Evolutionary conservation across 2,113 vertebrate genomes (phyloP), one percentile per base, ranked within the genome.

Genomic region (Odocoileus virginianus): DNA sequence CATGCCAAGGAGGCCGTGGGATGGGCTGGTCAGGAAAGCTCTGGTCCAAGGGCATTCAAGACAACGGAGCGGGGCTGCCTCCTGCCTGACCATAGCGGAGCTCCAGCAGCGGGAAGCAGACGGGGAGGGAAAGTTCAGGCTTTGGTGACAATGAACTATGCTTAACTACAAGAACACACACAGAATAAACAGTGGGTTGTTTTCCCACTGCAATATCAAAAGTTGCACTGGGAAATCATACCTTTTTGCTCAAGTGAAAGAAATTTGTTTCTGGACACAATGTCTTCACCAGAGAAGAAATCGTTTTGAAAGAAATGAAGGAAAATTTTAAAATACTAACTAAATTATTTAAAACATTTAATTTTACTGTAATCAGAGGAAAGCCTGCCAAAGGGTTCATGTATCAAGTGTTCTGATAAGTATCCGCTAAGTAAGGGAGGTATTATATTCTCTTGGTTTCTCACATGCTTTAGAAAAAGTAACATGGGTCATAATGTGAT

Each of bases 191-290:
- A 91, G 7, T 36, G 3, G 11, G 85, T 9, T 92, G 9, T 93
- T 98, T 98, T 74, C 58, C 71, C 89, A 89, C 64, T 15, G 13
- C 25, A 47, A 76, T 86, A 93, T 52, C 50, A 95, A 89, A 91
- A 27, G 2, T 6, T 86, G 12, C 67, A 97, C 95, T 97, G 82
- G 97, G 97, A 98, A 87, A 74, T 84, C 78, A 36, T 50, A 82
- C 52, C 95, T 98, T 98, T 98, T 54, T 85, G 84, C 94, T 84
- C 82, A 95, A 93, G 71, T 76, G 60, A 98, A 98, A 97, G 94
- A 97, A 95, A 93, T 95, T 92, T 97, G 74, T 97, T 98, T 98
- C 57, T 94, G 98, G 97, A 96, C 90, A 97, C 93, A 97, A 98
- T 74, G 45, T 13, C 43, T 96, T 97, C 87, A 91, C 97, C 76